Conservation (phyloP, 2,113 vertebrate genomes). For the Aptenodytes forsteri region DNA sequence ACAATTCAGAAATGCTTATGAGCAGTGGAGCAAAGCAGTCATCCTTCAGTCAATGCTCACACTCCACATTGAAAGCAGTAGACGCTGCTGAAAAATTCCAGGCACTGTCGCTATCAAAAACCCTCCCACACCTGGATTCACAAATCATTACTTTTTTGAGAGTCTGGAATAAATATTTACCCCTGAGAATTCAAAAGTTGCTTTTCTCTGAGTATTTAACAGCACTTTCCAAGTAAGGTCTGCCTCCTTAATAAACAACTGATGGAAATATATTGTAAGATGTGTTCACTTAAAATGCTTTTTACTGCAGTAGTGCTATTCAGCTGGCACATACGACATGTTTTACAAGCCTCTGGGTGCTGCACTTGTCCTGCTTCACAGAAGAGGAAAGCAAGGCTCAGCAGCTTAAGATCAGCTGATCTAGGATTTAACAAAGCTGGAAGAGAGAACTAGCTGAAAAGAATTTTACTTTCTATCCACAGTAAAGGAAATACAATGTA, state of each 20-base stretch:
- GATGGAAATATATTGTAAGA: neutral
- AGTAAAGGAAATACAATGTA: neutral
- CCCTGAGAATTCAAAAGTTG: neutral
- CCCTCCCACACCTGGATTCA: neutral
- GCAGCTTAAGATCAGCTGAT: neutral
- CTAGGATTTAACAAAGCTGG: neutral
- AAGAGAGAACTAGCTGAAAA: neutral
- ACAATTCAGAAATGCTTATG: neutral
- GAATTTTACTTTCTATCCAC: neutral
- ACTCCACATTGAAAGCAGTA: neutral
- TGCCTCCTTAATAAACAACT: neutral
- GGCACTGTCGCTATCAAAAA: neutral
- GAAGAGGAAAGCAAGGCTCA: neutral
- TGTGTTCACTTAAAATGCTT: neutral
- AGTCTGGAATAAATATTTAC: neutral
- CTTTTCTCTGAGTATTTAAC: neutral
- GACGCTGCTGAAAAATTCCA: neutral
- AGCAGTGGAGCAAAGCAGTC: neutral
- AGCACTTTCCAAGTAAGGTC: neutral
- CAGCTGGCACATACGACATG: neutral
- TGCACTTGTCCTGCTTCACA: neutral
- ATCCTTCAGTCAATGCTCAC: neutral
- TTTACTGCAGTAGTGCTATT: neutral
- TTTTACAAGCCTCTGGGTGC: constrained; percentile 6
- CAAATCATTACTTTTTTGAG: neutral